phyloP scores from a whole-genome alignment of 2,888 invertebrate genomes.

The Sinohyriopsis cumingii region DNA sequence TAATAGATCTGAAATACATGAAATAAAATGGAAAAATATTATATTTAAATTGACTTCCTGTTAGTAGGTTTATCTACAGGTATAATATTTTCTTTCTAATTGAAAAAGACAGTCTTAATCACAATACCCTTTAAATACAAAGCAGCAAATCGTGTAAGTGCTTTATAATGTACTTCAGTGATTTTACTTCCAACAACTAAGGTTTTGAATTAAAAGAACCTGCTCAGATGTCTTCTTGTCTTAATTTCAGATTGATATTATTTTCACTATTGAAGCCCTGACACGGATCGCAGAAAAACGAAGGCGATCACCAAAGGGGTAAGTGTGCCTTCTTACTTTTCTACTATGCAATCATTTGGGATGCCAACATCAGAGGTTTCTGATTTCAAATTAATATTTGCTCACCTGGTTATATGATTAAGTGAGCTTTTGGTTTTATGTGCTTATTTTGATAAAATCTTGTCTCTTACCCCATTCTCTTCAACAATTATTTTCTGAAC shows the following conservation, averaged over 20 bases:
- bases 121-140: neutral
- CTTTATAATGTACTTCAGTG: too few relatives aligned
- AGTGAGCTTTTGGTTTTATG: too few relatives aligned
- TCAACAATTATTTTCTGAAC: too few relatives aligned
- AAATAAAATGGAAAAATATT: neutral
- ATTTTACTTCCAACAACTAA: too few relatives aligned
- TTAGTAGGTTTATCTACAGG: neutral
- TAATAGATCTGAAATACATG: too few relatives aligned
- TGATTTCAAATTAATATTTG: too few relatives aligned
- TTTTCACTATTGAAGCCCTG: slow-evolving; percentile 88
- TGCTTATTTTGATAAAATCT: too few relatives aligned
- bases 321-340: slow-evolving; percentile 52
- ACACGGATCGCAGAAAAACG: slow-evolving; percentile 82
- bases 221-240: neutral
- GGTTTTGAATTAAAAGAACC: neutral
- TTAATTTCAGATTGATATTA: slow-evolving; percentile 80
- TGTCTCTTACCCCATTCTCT: too few relatives aligned
- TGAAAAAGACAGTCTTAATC: neutral
- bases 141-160: too few relatives aligned
- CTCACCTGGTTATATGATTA: too few relatives aligned
- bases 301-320: slow-evolving; percentile 87
- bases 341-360: too few relatives aligned
- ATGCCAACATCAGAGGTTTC: too few relatives aligned
- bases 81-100: neutral
- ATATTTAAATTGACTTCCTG: neutral